Evolutionary conservation across 2,888 invertebrate species (phyloP), one percentile per base, ranked within the genome.

Genomic region (Agonopterix alstromeriana): DNA sequence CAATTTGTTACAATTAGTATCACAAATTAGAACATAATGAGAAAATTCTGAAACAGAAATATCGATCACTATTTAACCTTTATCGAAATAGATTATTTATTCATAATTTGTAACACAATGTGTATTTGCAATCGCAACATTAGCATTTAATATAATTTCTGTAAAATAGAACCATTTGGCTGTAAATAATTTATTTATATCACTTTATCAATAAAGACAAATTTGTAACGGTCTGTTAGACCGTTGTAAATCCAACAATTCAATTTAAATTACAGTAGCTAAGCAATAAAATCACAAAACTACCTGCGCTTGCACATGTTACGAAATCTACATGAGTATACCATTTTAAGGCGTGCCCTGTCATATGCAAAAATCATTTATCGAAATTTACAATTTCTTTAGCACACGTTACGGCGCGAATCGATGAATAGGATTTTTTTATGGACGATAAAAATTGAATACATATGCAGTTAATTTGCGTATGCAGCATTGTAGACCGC

Each of bases 331-430:
- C 79, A 82, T 79, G 64, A 63, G 67, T 66, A 71, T 67, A 53
- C 11, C 50, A 61, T 53, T 42, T 27, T 5, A 27, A 27, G 27
- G 27, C 27, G 38, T 38, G 66, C 66, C 27, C 66, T 58, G 77
- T 74, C 84, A 84, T 86, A 87, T 88, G 87, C 79, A 85, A 87
- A 88, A 87, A 82, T 82, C 83, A 80, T 86, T 87, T 86, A 82
- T 80, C 71, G 75, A 71, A 72, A 72, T 83, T 85, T 82, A 81
- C 81, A 83, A 77, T 73, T 77, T 73, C 70, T 77, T 82, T 77
- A 73, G 76, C 61, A 79, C 83, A 75, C 82, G 81, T 79, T 72
- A 75, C 77, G 78, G 69, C 57, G 65, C 82, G 69, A 81, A 86
- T 85, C 67, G 64, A 71, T 82, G 79, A 85, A 87, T 81, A 73